phyloP scores from a whole-genome alignment of 2,888 invertebrate genomes.

The Himalopsyche tibetana region DNA sequence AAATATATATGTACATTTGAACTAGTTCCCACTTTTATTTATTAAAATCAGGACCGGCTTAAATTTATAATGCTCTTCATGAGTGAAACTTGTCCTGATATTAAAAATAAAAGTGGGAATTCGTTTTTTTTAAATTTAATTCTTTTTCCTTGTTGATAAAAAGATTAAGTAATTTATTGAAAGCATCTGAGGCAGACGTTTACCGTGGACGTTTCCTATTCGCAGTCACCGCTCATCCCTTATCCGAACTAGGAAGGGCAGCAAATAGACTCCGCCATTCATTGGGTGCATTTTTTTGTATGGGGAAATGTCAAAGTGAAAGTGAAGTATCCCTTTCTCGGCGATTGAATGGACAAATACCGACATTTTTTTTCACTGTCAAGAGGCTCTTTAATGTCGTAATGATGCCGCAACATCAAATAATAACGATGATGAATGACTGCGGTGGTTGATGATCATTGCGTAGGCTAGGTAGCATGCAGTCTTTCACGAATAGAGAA shows the following conservation, averaged over 20 bases:
- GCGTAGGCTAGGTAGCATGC: not conserved
- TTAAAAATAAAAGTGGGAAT: not conserved
- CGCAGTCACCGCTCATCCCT: not conserved
- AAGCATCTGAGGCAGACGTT: not conserved
- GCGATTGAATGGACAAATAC: slow-evolving; percentile 54
- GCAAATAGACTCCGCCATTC: slow-evolving; percentile 28
- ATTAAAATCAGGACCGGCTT: too few species aligned
- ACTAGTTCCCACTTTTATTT: too few species aligned
- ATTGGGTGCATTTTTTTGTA: slow-evolving; percentile 50
- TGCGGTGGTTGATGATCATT: not conserved
- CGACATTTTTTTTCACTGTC: slow-evolving; percentile 39
- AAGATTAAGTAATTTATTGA: not conserved
- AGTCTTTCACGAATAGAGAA: too few species aligned
- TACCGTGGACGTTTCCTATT: not conserved
- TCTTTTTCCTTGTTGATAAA: not conserved
- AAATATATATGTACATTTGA: too few species aligned
- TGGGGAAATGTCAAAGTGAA: slow-evolving; percentile 62
- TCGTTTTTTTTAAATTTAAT: not conserved
- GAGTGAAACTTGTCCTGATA: too few species aligned
- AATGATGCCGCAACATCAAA: slow-evolving; percentile 28
- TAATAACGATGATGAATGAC: slow-evolving; percentile 7
- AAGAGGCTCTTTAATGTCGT: slow-evolving; percentile 42
- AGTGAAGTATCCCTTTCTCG: slow-evolving; percentile 60
- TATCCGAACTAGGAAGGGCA: slow-evolving; percentile 51
- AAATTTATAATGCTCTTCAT: too few species aligned